These are phyloP conservation scores for Lamprologus ornatipinnis DNA, from an alignment of 2,113 vertebrate genomes.

Conservation along the genomic window DNA sequence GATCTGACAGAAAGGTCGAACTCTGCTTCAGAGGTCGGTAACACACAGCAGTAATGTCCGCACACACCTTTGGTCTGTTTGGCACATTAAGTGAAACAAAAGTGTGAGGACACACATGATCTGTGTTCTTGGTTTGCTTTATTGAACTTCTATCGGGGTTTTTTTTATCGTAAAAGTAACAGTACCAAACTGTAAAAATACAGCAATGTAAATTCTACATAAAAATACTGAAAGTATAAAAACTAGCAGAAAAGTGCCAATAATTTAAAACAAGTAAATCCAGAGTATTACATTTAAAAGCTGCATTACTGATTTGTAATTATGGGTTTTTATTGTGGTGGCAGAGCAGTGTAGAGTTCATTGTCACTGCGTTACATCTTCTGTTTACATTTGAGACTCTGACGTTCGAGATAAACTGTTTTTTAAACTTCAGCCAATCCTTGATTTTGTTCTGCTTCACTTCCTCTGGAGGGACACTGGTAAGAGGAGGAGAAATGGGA, in stretches of 20 bases:
- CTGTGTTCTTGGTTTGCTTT: background rate
- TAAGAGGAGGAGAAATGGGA: background rate
- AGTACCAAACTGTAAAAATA: background rate
- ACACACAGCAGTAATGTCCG: background rate
- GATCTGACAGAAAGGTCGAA: constrained; percentile 78
- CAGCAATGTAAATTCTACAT: background rate
- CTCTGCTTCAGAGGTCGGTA: constrained; percentile 79
- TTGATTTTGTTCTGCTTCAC: background rate
- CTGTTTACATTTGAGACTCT: background rate
- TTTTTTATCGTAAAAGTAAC: accelerated
- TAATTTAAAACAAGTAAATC: background rate
- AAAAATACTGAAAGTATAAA: background rate
- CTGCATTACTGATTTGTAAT: background rate
- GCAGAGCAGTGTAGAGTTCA: background rate
- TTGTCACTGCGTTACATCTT: background rate
- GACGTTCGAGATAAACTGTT: background rate
- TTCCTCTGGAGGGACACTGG: background rate
- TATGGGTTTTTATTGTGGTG: background rate
- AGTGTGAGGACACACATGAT: background rate
- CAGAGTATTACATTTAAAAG: background rate
- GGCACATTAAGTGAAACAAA: background rate
- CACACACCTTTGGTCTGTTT: background rate
- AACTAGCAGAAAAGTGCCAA: background rate
- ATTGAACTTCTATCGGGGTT: background rate
- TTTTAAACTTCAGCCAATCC: background rate